phyloP scores from a whole-genome alignment of 2,888 invertebrate species.

The Drosophila paracracens region DNA sequence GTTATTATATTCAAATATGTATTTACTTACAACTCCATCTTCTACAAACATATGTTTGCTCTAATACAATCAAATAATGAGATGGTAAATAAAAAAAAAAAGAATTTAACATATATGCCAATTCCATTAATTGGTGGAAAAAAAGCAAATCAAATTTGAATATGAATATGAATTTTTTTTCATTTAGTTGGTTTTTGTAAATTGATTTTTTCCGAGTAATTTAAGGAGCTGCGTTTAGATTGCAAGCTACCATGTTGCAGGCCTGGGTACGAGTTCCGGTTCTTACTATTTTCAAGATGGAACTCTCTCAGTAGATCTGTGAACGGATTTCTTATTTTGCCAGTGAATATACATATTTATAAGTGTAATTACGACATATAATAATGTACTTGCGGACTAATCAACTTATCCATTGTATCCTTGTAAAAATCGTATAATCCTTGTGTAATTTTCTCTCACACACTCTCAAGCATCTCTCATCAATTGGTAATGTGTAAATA shows the following conservation, averaged over 20 bases:
- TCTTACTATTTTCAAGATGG: too few relatives aligned
- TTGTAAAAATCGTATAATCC: background rate
- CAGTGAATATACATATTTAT: background rate
- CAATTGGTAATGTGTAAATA: background rate
- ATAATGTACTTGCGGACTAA: background rate
- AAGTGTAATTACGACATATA: background rate
- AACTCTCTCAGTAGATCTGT: too few relatives aligned
- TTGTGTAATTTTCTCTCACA: background rate
- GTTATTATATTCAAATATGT: background rate
- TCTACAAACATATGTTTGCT: conserved; percentile 9
- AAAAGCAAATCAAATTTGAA: too few relatives aligned
- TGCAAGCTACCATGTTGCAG: background rate
- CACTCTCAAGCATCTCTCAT: background rate
- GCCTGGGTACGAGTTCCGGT: background rate
- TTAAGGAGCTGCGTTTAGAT: background rate
- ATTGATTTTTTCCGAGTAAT: background rate
- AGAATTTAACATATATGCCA: rapidly evolving
- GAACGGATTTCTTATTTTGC: too few relatives aligned
- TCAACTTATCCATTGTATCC: background rate
- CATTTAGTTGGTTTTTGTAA: background rate
- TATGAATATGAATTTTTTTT: too few relatives aligned
- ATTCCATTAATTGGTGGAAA: background rate
- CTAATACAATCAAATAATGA: conserved; percentile 7
- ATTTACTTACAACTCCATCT: background rate
- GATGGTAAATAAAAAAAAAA: too few relatives aligned